Conservation (phyloP, 2,113 vertebrate genomes). For the Tragelaphus imberbis region DNA sequence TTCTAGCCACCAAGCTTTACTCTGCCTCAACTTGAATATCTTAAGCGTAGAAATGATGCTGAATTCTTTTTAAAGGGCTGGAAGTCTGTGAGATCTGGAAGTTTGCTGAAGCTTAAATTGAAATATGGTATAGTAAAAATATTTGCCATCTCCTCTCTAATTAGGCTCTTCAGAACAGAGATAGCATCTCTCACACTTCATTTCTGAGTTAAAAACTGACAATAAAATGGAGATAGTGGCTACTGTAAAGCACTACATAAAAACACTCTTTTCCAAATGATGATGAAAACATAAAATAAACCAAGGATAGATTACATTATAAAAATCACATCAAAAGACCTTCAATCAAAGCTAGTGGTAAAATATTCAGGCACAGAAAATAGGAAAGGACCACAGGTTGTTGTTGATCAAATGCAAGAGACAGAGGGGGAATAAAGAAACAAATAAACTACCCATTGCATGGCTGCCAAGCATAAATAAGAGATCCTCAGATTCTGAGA, state of each 20-base stretch:
- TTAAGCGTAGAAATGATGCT: not conserved
- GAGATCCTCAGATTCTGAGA: not conserved
- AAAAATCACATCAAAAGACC: conserved; percentile 37
- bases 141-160: not conserved
- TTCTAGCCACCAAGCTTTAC: not conserved
- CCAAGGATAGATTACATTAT: conserved; percentile 5
- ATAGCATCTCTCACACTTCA: not conserved
- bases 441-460: accelerated
- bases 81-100: not conserved
- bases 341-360: not conserved
- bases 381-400: not conserved
- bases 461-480: not conserved
- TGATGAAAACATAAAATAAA: not conserved
- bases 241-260: not conserved
- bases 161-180: not conserved
- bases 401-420: not conserved
- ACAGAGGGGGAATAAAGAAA: not conserved
- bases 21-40: not conserved
- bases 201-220: conserved; percentile 4
- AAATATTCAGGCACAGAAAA: conserved; percentile 14
- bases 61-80: not conserved
- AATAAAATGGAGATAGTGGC: not conserved
- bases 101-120: not conserved
- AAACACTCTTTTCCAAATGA: conserved; percentile 14
- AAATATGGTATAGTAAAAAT: not conserved